Evolutionary conservation across 92 coral and sea anemone genomes (phyloP).

Genomic region (Muricea muricata): DNA sequence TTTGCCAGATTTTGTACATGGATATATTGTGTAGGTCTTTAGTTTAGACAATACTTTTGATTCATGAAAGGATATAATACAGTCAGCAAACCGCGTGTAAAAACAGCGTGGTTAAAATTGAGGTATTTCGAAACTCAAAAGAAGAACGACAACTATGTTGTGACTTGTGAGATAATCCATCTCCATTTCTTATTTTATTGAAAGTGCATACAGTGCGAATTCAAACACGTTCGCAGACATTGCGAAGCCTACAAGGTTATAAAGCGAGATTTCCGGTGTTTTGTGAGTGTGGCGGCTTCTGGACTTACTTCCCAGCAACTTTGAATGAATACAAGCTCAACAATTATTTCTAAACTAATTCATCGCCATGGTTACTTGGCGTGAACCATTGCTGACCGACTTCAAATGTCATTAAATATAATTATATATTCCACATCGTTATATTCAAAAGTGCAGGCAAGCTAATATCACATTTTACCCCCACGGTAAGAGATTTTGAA

Average conservation of each 20-base stretch:
- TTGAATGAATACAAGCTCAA: background rate
- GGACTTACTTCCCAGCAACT: background rate
- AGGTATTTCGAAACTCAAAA: background rate
- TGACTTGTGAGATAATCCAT: background rate
- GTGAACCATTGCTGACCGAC: constrained; percentile 8
- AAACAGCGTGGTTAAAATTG: background rate
- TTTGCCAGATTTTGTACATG: no score
- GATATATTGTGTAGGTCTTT: background rate
- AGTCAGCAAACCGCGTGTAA: background rate
- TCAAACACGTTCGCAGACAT: constrained; percentile 5
- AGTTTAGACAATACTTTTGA: no score
- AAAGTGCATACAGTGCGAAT: constrained; percentile 1
- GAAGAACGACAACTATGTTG: constrained; percentile 2
- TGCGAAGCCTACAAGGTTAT: background rate
- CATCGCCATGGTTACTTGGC: constrained; percentile 36
- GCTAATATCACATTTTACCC: background rate
- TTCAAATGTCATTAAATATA: constrained; percentile 18
- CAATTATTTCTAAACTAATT: background rate
- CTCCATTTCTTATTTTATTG: background rate
- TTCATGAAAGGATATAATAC: background rate
- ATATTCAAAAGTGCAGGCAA: background rate
- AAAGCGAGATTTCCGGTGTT: constrained; percentile 45
- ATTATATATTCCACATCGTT: constrained; percentile 23
- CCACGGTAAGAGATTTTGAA: background rate
- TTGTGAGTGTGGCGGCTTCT: constrained; percentile 36